phyloP scores from a whole-genome alignment of 92 coral and sea anemone genomes.

The Parazoanthus atlanticus region DNA sequence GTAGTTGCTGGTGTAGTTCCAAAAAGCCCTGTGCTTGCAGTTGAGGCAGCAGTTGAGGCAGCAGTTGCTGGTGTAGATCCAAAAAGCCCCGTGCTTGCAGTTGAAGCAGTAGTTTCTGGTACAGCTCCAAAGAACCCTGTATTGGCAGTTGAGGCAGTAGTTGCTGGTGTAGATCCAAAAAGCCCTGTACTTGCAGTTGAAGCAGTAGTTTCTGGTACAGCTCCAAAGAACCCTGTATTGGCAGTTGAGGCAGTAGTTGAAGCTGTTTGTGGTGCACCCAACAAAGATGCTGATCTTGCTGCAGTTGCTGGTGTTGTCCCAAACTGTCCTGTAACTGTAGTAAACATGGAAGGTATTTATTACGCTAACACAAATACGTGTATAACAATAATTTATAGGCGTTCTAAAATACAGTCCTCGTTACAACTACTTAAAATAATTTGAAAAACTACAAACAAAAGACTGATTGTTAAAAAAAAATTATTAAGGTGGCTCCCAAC shows the following conservation, averaged over 20 bases:
- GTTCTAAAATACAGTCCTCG: no score
- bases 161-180: not conserved
- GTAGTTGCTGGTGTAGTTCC: not conserved
- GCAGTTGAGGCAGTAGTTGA: not conserved
- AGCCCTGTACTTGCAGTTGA: not conserved
- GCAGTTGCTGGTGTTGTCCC: not conserved
- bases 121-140: not conserved
- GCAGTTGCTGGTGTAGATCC: not conserved
- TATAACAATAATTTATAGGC: no score
- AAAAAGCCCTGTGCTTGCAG: not conserved
- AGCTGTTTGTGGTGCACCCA: not conserved
- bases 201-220: not conserved
- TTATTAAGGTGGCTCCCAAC: no score
- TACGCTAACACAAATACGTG: no score
- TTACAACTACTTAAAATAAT: no score
- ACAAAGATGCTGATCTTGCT: no score
- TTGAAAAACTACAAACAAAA: no score
- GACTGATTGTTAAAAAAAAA: no score
- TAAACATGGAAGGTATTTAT: no score
- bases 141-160: not conserved
- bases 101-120: not conserved
- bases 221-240: not conserved
- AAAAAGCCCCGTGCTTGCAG: not conserved
- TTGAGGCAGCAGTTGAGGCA: not conserved
- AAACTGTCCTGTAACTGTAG: not conserved